A percentile compares a stretch with the other conserved stretches of the same genome.
These are phyloP conservation scores for Gallinago paraguaiae DNA, from an alignment of 2,113 vertebrate species.

Conservation along the genomic window DNA sequence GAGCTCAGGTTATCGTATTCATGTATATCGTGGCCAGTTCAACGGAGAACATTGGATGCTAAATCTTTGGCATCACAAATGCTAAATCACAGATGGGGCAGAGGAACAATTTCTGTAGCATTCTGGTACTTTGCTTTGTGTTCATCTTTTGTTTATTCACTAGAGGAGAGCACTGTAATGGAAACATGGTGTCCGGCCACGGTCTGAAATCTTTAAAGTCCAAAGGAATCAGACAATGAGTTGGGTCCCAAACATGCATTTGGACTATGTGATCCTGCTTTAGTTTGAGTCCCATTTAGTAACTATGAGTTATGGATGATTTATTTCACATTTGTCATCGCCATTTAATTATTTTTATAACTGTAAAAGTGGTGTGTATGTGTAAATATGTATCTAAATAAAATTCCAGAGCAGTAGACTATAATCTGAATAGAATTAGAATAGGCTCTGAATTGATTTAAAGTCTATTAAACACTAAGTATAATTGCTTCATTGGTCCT, in stretches of 20 bases:
- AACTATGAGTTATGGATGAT: background rate
- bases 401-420: background rate
- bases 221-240: background rate
- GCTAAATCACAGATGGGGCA: background rate
- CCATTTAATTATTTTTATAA: background rate
- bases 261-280: background rate
- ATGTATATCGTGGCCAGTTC: background rate
- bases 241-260: background rate
- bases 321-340: background rate
- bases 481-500: background rate
- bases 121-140: background rate
- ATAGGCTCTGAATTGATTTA: background rate
- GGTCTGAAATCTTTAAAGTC: background rate
- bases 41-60: background rate
- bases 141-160: background rate
- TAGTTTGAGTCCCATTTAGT: background rate
- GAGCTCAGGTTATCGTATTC: background rate
- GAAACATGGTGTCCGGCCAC: background rate
- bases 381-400: background rate
- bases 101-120: background rate
- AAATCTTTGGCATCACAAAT: background rate
- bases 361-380: background rate
- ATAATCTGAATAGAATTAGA: background rate
- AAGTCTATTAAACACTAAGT: background rate
- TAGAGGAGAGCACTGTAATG: background rate